phyloP scores from a whole-genome alignment of 2,797 vertebrate genomes.

The Poeciliopsis turneri region DNA sequence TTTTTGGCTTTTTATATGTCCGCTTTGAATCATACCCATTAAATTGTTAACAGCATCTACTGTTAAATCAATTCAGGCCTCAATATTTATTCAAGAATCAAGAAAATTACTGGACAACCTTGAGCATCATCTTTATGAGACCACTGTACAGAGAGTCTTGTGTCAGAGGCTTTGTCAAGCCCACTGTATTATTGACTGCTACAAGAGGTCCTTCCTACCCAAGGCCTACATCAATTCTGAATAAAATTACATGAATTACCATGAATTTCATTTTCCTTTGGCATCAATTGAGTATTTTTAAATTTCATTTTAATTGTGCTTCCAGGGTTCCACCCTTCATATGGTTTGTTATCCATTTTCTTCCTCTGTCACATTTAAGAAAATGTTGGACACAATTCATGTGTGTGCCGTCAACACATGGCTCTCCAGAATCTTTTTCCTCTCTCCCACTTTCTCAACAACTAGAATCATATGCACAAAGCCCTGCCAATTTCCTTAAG shows the following conservation, averaged over 20 bases:
- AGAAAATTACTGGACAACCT: neutral
- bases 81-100: neutral
- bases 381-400: neutral
- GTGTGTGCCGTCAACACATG: neutral
- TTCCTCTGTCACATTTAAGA: neutral
- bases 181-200: neutral
- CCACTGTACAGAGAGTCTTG: neutral
- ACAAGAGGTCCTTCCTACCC: neutral
- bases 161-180: neutral
- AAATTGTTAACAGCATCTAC: neutral
- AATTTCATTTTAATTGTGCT: neutral
- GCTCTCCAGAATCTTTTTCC: neutral
- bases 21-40: neutral
- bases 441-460: neutral
- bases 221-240: neutral
- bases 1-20: too few relatives aligned
- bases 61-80: neutral
- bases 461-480: neutral
- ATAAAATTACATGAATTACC: neutral
- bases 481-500: neutral
- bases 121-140: neutral
- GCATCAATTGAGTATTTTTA: neutral
- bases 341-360: neutral
- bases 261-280: neutral
- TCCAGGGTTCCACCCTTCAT: neutral